Evolutionary conservation across 1,140 invertebrate species (phyloP), one percentile per base, ranked within the genome.

Genomic region (Ceratitis capitata): DNA sequence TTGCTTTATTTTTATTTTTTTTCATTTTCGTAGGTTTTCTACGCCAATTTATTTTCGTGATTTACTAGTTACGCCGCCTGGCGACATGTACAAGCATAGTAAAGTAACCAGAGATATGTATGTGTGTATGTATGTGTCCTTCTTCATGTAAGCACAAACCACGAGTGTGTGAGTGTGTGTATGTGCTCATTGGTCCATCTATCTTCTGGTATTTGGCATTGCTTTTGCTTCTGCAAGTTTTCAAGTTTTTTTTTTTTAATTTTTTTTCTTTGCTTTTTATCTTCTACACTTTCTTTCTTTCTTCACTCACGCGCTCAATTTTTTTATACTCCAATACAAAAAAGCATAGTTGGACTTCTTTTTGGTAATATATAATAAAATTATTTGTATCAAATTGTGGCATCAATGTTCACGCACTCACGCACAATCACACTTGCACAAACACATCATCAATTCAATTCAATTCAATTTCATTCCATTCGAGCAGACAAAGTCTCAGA

Each of bases 381-480:
- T 45, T 45, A 78, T 78, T 78, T 78, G 39, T 78, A 45, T 78
- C 69, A 42, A 78, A 78, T 78, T 45, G 69, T 78, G 69, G 42
- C 69, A 39, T 45, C 69, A 78, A 45, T 14, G 39, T 10, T 3
- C 39, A 78, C 35, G 69, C 69, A 78, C 19, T 45, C 39, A 78
- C 35, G 69, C 39, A 78, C 69, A 45, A 78, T 23, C 69, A 23
- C 32, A 14, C 39, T 42, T 9, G 1, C 69, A 78, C 69, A 26
- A 42, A 78, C 14, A n/a, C 35, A 78, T 23, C 19, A 78, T 78
- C 19, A 47, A 78, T 78, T 45, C 39, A 74, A 74, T 39, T 74
- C 39, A 78, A 45, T 78, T 78, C 39, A 78, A 19, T 45, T n/a
- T n/a, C n/a, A n/a, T n/a, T n/a, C 53, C 7, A 14, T 49, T 61